A percentile compares a stretch with the other conserved stretches of the same genome.
phyloP scores from a whole-genome alignment of 1,140 invertebrate genomes.

The Eueides isabella region DNA sequence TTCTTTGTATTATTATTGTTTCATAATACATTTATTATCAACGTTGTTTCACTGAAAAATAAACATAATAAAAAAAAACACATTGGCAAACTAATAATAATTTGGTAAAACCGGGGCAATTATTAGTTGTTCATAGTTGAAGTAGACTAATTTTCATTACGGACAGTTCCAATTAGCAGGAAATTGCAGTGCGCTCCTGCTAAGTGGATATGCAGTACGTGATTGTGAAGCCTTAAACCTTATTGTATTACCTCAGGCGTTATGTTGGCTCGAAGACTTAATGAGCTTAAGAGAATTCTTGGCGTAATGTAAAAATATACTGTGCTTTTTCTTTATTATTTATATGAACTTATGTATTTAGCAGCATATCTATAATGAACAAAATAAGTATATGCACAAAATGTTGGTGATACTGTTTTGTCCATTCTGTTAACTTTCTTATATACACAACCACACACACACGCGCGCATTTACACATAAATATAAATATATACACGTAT shows the following conservation, averaged over 20 bases:
- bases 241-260: conserved; percentile 20
- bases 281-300: conserved; percentile 20
- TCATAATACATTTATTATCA: too few relatives aligned
- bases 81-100: background rate
- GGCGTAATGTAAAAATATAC: background rate
- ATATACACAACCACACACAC: too few relatives aligned
- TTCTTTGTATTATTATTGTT: too few relatives aligned
- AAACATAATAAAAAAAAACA: background rate
- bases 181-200: conserved; percentile 38
- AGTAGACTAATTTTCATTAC: conserved; percentile 36
- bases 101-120: background rate
- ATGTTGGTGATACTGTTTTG: too few relatives aligned
- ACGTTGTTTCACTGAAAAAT: too few relatives aligned
- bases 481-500: too few relatives aligned
- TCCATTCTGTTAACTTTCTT: too few relatives aligned
- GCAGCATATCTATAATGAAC: too few relatives aligned
- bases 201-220: conserved; percentile 44
- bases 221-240: conserved; percentile 40
- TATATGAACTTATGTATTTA: background rate
- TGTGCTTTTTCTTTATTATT: background rate
- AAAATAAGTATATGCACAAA: too few relatives aligned
- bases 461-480: too few relatives aligned
- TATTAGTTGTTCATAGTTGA: conserved; percentile 20
- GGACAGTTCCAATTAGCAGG: conserved; percentile 41
- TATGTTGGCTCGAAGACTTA: conserved; percentile 24